Evolutionary conservation across 2,888 invertebrate species (phyloP), one percentile per base, ranked within the genome.

Genomic region (Drosophila neotestacea): DNA sequence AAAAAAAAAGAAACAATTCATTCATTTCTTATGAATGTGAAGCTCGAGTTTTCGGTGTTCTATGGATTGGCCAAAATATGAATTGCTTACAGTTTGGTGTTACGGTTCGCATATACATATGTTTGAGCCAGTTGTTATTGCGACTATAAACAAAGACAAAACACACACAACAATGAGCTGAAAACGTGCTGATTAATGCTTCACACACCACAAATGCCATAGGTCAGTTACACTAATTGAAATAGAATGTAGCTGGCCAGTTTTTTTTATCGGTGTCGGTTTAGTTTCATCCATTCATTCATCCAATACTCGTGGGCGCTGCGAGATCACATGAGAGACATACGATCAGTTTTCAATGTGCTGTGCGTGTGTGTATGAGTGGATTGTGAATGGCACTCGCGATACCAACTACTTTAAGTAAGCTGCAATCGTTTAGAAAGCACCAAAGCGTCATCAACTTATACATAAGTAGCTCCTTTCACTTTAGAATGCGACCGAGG

Each of bases 151-250:
- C 70, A 77, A 77, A 63, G 52, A 34, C 63, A 51, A 50, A 47
- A 51, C 36, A 70, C 28, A 66, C 13, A 30, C 9, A 47, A 51
- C 52, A 66, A 64, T 60, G 66, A 66, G 36, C 69, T 61, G 60
- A 64, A 88, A 86, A 84, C 77, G 79, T 86, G 88, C 85, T 84
- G 88, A 85, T 88, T 86, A 85, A 88, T 85, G 85, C 71, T 73
- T 56, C 52, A 39, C 59, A 28, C 48, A 50, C 16, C 27, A 52
- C 30, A 84, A 85, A 88, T 86, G 87, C 73, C 89, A 88, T 88
- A 86, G 85, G 85, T 86, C 85, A 86, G 85, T 86, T 84, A 84
- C 74, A 77, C 88, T 85, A 85, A 85, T 85, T 85, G 88, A 85
- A 88, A 88, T 85, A 85, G 84, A 85, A 85, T 85, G 85, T 76